Conservation (phyloP, 2,113 vertebrate species). For the Hydropotes inermis region DNA sequence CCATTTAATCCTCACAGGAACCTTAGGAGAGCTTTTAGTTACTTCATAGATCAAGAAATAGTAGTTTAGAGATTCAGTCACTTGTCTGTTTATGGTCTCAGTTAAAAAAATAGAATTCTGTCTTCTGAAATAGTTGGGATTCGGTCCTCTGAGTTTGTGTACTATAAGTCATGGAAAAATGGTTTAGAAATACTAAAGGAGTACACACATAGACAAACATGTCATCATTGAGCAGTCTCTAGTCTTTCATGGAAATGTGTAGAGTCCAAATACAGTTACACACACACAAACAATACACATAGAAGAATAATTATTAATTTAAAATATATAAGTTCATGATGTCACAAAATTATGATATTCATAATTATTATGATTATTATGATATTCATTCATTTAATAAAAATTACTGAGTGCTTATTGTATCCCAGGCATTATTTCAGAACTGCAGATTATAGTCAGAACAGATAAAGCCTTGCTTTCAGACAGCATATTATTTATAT, state of each 20-base stretch:
- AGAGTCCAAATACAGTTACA: neutral
- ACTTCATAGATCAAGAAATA: neutral
- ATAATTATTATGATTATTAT: no score
- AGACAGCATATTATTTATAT: neutral
- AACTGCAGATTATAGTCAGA: neutral
- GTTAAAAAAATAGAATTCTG: constrained; percentile 28
- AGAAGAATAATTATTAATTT: neutral
- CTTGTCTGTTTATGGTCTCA: neutral
- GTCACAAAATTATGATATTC: neutral
- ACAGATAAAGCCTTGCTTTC: neutral
- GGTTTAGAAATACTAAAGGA: neutral
- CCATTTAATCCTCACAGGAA: neutral
- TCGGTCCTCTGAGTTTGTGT: neutral
- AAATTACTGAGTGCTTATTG: neutral
- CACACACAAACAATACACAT: neutral
- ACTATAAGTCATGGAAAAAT: neutral
- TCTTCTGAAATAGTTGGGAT: constrained; percentile 13
- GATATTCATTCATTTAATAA: neutral
- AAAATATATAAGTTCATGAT: neutral
- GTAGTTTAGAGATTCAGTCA: neutral
- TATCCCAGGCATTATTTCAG: neutral
- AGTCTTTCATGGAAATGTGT: neutral
- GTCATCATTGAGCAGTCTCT: neutral
- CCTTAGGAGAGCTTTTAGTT: neutral
- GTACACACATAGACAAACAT: neutral